Base-by-base conservation (phyloP, 2,797 vertebrate species). In the Delichon dasypus region DNA sequence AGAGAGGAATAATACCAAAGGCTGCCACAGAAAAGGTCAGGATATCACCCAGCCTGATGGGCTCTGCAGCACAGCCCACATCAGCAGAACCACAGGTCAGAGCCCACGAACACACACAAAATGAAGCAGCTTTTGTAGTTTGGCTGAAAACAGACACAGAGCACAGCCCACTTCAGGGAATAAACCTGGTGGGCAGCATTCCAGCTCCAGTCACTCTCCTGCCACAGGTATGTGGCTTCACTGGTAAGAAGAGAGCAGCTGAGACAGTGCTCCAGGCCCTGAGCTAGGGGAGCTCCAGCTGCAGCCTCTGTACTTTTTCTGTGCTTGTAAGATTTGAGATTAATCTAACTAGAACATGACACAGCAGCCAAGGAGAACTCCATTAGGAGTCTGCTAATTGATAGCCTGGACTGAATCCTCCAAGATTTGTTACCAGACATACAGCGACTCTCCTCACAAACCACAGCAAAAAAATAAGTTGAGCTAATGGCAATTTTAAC, bases 201-300 rank as follows among this genome's bases (percentile, higher is more conserved):
- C 91, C 86, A 62, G 48, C 60, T 32, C 5, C 34, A 34, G 20
- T 0, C 2, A 32, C 62, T 20, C 1, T 44, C 48, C 78, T 74
- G 27, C 25, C 25, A 1, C 47, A 57, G 67, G 16, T 17, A 20
- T 22, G 22, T 21, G 30, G 3, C n/a, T 55, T 9, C 30, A 5
- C 65, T 22, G 10, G 19, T 4, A 6, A 51, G 22, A 21, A 81
- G 11, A 11, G 30, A 79, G 48, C 34, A 44, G 68, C 67, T 12
- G 0, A 1, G 4, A 38, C 16, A 25, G 11, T 0, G 1, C 61
- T 47, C 10, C 32, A 40, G 83, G 42, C 10, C 23, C 64, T 17
- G 7, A 44, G 32, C 32, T 22, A 13, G 29, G 17, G 4, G 3
- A 71, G 29, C 26, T 77, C 30, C 36, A 26, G 26, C 40, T 5